These are phyloP conservation scores for Carcina quercana DNA, from an alignment of 2,888 invertebrate genomes.

Conservation along the genomic window DNA sequence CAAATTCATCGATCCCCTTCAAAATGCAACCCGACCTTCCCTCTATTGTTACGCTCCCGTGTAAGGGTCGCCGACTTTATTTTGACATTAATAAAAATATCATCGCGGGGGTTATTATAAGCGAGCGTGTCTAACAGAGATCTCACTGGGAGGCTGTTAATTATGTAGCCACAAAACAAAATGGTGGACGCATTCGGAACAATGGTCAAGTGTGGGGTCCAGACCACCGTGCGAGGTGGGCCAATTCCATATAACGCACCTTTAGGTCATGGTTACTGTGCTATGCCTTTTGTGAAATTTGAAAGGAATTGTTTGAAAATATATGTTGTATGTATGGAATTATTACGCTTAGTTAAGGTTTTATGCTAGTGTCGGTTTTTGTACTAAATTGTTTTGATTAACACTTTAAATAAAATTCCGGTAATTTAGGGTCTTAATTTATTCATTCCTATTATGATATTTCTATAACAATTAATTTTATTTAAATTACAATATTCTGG, in stretches of 20 bases:
- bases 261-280: slow-evolving; percentile 24
- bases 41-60: slow-evolving; percentile 38
- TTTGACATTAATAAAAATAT: slow-evolving; percentile 75
- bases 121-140: slow-evolving; percentile 70
- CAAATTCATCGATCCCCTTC: too few species aligned
- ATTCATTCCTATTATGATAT: too few species aligned
- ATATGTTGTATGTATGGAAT: too few species aligned
- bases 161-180: slow-evolving; percentile 68
- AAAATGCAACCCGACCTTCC: background rate
- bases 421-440: too few species aligned
- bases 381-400: too few species aligned
- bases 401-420: too few species aligned
- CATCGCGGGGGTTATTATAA: slow-evolving; percentile 69
- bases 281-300: too few species aligned
- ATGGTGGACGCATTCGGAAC: slow-evolving; percentile 52
- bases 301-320: too few species aligned
- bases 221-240: slow-evolving; percentile 53
- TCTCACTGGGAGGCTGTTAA: slow-evolving; percentile 71
- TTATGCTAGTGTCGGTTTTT: too few species aligned
- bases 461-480: too few species aligned
- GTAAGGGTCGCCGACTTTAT: slow-evolving; percentile 52
- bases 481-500: too few species aligned
- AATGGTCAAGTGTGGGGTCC: slow-evolving; percentile 62
- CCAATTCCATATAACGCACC: slow-evolving; percentile 40
- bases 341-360: too few species aligned